Base-by-base conservation (phyloP, 2,797 vertebrate species). In the Geotrypetes seraphini region DNA sequence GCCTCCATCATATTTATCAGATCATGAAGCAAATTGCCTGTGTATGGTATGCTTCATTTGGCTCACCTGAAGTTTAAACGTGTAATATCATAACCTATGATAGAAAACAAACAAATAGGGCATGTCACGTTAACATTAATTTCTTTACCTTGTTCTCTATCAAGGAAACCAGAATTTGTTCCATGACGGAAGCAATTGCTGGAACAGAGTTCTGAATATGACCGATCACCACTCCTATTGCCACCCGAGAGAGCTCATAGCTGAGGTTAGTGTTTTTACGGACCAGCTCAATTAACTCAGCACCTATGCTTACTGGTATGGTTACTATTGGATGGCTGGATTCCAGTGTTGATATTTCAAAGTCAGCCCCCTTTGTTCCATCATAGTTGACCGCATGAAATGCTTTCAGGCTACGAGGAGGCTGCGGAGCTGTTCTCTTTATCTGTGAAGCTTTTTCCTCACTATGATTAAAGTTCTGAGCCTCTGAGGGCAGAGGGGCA, bases 181-280 rank as follows among this genome's bases (percentile, higher is more conserved):
- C 96, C 87, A 98, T 71, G 39, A 84, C 59, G 3, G 74, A 50
- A 15, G 80, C 76, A 19, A 78, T 78, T 16, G 76, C 80, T 0
- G 91, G 92, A 22, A 99, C 5, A 0, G 81, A 68, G 25, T 60
- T 80, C 78, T 97, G 92, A 65, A 98, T 90, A 46, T 96, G 96
- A 8, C 94, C 94, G 2, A 93, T 87, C 29, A 97, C 80, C 10
- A 97, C 83, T 0, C 88, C 96, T 0, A 99, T 95, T 5, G 95
- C 95, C 8, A 97, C 89, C 0, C 96, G 86, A 2, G 94, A 99
- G 36, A 98, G 73, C 66, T 96, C 90, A 3, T 97, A 95, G 67
- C 92, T 99, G 48, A 99, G 69, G 40, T 82, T 73, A 0, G 96
- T 99, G 82, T 97, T 98, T 65, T 89, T 92, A 50, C 96, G 86